Evolutionary conservation across 2,113 vertebrate genomes (phyloP), one percentile per base, ranked within the genome.

Genomic region (Pteronura brasiliensis): DNA sequence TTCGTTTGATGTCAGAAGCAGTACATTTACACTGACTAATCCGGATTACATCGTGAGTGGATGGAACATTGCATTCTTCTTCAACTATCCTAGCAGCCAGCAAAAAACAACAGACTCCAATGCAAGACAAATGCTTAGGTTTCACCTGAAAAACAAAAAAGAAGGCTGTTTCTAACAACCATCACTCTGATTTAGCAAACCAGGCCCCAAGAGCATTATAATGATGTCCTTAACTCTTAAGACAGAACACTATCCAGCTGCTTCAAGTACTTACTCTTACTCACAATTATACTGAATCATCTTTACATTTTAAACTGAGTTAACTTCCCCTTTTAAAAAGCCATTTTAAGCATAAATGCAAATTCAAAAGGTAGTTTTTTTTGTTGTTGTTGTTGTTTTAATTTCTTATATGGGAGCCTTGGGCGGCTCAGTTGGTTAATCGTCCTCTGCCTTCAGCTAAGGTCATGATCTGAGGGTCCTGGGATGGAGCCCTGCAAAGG

Each of bases 11-110:
- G 98, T 99, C 99, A 0, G 99, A 99, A 89, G 99, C 99, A 20
- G 99, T 99, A 98, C 99, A 99, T 98, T 99, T 99, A 98, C 99
- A 99, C 93, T 99, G 99, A 96, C 99, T 99, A 95, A 99, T 99
- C 49, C 99, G 99, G 98, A 99, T 99, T 93, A 99, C 99, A 97
- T 99, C 99, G 4, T 99, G 99, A n/a, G 98, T 98, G 91, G 99
- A 98, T 0, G 99, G 99, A 97, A 99, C 95, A 80, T 99, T 98
- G 98, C 99, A 99, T 98, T 99, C 99, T 90, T 99, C 99, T 97
- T 99, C 99, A 0, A 99, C 99, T 34, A 99, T 99, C 55, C 98
- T 99, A 97, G 99, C 99, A 25, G 99, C 99, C 98, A 99, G 98
- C 84, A 99, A 99, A 87, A 99, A 99, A 97, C 99, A 99, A 98